Evolutionary conservation across 1,140 invertebrate genomes (phyloP).

Genomic region (Drosophila rufa): DNA sequence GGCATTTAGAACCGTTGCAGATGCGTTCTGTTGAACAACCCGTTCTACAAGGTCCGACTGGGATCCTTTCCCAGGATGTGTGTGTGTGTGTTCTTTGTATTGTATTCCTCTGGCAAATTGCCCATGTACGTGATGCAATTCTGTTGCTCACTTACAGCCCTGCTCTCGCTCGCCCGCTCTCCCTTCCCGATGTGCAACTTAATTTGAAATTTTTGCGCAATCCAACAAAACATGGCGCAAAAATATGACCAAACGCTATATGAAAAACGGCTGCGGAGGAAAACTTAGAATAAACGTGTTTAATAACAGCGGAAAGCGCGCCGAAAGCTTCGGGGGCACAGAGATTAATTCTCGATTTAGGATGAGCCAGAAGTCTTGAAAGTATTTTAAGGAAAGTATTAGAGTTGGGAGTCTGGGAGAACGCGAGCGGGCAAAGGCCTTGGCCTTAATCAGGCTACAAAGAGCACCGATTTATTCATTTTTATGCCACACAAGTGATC

Average conservation of each 20-base stretch:
- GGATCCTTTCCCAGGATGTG: conserved; percentile 53
- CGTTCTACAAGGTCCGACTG: too few relatives aligned
- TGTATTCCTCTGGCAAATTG: conserved; percentile 79
- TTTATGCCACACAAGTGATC: too few relatives aligned
- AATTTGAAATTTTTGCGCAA: conserved; percentile 84
- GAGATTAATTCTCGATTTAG: conserved; percentile 21
- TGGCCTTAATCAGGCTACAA: neutral
- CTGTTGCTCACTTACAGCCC: conserved; percentile 78
- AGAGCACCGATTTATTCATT: too few relatives aligned
- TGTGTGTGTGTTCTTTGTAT: conserved; percentile 64
- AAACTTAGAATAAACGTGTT: conserved; percentile 83
- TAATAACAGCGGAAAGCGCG: conserved; percentile 67
- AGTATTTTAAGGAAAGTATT: neutral
- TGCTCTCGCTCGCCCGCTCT: neutral
- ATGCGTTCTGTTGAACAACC: too few relatives aligned
- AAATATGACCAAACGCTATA: conserved; percentile 79
- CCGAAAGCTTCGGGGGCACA: conserved; percentile 7
- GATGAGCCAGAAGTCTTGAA: conserved; percentile 2
- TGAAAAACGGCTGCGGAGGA: conserved; percentile 76
- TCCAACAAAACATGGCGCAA: conserved; percentile 78
- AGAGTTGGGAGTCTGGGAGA: too few relatives aligned
- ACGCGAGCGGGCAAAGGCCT: neutral
- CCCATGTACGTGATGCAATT: conserved; percentile 84
- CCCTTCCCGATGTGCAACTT: conserved; percentile 58
- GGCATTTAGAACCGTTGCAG: too few relatives aligned